Conservation (phyloP, 2,797 vertebrate species). For the Sebastes oblongus region DNA sequence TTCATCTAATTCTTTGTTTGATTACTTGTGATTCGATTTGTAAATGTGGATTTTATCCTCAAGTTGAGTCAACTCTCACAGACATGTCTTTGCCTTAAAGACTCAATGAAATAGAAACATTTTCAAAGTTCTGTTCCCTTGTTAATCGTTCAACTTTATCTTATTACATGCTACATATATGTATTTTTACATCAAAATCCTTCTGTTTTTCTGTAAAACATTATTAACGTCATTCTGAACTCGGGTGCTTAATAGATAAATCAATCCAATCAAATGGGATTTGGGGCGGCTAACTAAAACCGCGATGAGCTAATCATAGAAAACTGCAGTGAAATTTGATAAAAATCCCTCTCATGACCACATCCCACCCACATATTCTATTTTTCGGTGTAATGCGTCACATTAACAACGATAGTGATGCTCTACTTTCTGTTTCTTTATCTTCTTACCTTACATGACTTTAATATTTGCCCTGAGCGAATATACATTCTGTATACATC, state of each 20-base stretch:
- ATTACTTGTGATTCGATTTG: background rate
- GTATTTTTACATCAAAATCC: background rate
- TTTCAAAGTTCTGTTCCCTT: accelerated
- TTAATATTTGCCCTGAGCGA: background rate
- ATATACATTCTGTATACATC: background rate
- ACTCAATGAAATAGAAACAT: background rate
- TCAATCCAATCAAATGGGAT: background rate
- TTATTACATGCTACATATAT: background rate
- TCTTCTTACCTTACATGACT: background rate
- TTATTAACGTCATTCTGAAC: background rate
- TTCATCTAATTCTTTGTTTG: background rate
- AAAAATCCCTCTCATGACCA: background rate
- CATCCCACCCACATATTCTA: background rate
- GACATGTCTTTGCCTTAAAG: accelerated
- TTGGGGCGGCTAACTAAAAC: background rate
- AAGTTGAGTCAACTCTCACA: background rate
- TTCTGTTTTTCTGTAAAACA: background rate
- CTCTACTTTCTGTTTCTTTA: background rate
- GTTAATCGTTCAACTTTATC: background rate
- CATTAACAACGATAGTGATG: background rate
- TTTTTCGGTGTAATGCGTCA: background rate
- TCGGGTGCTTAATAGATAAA: background rate
- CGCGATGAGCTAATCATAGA: background rate
- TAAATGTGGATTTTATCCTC: background rate
- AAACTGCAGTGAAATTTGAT: background rate